A percentile compares a stretch with the other conserved stretches of the same genome.
These are phyloP conservation scores for Lanistes nyassanus DNA, from an alignment of 1,140 invertebrate genomes.

Conservation along the genomic window DNA sequence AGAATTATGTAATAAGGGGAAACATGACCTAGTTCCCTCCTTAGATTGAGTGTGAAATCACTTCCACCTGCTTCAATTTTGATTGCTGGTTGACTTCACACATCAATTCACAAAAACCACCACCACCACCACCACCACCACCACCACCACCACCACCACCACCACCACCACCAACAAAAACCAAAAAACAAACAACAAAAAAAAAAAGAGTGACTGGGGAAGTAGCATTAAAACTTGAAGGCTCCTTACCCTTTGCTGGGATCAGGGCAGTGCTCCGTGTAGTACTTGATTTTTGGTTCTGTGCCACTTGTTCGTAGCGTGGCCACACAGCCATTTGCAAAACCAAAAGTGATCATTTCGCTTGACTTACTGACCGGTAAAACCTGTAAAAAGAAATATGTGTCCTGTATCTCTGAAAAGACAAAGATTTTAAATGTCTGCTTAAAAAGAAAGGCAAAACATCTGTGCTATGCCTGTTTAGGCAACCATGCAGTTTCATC, in stretches of 20 bases:
- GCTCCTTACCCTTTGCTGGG: conserved; percentile 46
- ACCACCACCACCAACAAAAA: background rate
- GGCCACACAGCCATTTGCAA: conserved; percentile 85
- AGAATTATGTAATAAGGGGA: too few relatives aligned
- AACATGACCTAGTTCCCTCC: too few relatives aligned
- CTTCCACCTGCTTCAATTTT: too few relatives aligned
- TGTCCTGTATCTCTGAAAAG: background rate
- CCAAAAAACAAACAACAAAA: conserved; percentile 10
- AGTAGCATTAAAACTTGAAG: background rate
- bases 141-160: too few relatives aligned
- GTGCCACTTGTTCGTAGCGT: conserved; percentile 97
- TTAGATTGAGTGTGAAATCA: too few relatives aligned
- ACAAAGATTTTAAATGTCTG: background rate
- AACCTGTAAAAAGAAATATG: conserved; percentile 53
- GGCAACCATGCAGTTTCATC: too few relatives aligned
- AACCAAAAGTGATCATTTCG: conserved; percentile 98
- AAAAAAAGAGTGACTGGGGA: too few relatives aligned
- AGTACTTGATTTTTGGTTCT: conserved; percentile 90
- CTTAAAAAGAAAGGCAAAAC: too few relatives aligned
- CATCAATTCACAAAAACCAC: too few relatives aligned
- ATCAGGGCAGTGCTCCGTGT: conserved; percentile 79
- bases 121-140: too few relatives aligned
- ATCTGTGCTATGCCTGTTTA: too few relatives aligned
- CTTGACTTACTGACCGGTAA: conserved; percentile 81
- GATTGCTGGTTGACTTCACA: too few relatives aligned